These are phyloP conservation scores for Aphelenchoides fujianensis DNA, from an alignment of 1,140 invertebrate genomes.

Conservation along the genomic window DNA sequence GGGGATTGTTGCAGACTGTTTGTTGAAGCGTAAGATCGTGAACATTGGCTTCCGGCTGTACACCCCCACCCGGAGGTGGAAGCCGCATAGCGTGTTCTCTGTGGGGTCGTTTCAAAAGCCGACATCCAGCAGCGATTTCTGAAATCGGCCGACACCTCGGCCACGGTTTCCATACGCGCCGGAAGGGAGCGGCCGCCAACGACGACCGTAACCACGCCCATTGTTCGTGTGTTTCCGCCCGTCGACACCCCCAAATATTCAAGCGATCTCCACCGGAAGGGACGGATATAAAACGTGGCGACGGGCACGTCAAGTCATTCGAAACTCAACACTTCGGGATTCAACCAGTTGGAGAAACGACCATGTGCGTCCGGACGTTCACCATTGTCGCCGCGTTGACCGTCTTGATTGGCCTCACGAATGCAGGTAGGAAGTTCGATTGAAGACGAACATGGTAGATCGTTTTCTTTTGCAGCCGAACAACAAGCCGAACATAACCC, in stretches of 20 bases:
- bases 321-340: background rate
- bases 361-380: conserved; percentile 1
- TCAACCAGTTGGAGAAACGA: background rate
- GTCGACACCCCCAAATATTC: background rate
- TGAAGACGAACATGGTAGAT: background rate
- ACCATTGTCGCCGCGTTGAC: background rate
- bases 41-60: too few relatives aligned
- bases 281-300: background rate
- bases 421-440: too few relatives aligned
- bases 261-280: background rate
- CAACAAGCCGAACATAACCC: background rate
- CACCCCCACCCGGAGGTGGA: background rate
- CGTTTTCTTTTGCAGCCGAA: background rate
- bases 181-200: background rate
- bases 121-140: background rate
- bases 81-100: background rate
- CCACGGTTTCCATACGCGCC: background rate
- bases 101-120: background rate
- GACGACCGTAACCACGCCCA: background rate
- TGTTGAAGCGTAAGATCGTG: too few relatives aligned
- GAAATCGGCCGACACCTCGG: too few relatives aligned
- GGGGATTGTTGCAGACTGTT: too few relatives aligned
- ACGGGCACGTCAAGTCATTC: background rate
- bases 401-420: background rate
- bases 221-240: background rate